Evolutionary conservation across 30 jellyfish, hydroid and myxozoan genomes (phyloP), one percentile per base, ranked within the genome.

Genomic region (Rhopilema esculentum): DNA sequence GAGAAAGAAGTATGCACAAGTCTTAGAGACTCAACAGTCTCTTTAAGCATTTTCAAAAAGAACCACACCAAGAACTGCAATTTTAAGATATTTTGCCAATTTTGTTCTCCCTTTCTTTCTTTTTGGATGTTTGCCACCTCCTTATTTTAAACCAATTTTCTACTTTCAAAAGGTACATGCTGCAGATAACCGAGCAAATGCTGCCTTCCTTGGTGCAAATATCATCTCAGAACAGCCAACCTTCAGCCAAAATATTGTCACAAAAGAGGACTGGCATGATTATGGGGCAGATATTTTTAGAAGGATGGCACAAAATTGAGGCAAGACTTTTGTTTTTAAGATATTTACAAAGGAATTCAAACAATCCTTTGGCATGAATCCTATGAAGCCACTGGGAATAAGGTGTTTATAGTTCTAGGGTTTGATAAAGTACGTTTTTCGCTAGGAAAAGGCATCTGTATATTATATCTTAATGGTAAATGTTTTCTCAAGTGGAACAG

Each of bases 171-270:
- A 93, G 98, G 96, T 88, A 20, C 93, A 95, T 49, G 97, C 95
- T 23, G 90, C 75, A 4, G 91, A 83, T 17, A 78, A 94, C 81
- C 40, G 97, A 25, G 82, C 82, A 16, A 94, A 89, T 79, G 98
- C 98, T 2, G 97, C 98, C 17, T 94, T 84, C 69, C 64, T 79
- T 76, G 98, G 98, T 17, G 98, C 98, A 4, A 77, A 77, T 27
- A 85, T 89, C 0, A 73, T 94, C 8, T 72, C 98, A 16, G 89
- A 88, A 49, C 94, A 90, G 29, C 93, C 94, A 16, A 84, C 96
- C 0, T 94, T 94, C 77, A 17, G 82, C 22, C 80, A 88, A 65
- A 25, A 88, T 48, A 72, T 89, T 28, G 80, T 94, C 23, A 74
- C 96, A 23, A 91, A 84, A 62, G 97, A 91, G 63, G 82, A 57